These are phyloP conservation scores for Cygnus buccinator DNA, from an alignment of 2,113 vertebrate species.

Conservation along the genomic window DNA sequence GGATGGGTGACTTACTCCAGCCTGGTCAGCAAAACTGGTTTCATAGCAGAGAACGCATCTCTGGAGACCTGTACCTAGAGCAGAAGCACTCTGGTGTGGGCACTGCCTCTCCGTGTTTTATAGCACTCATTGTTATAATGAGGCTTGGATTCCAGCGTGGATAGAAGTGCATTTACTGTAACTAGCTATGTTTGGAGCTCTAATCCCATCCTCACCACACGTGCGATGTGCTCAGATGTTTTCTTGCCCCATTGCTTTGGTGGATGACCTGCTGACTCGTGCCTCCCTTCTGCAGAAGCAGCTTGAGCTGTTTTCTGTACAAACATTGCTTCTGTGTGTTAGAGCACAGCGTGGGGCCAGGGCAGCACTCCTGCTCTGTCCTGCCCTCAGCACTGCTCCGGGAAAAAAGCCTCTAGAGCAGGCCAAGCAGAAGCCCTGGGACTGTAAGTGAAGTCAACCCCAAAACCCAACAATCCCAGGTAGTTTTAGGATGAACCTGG, in stretches of 20 bases:
- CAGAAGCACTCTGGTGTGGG: background rate
- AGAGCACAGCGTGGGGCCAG: background rate
- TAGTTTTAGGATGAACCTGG: background rate
- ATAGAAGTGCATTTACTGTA: background rate
- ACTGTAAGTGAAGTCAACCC: background rate
- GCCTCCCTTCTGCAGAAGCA: background rate
- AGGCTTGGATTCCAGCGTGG: background rate
- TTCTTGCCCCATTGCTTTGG: background rate
- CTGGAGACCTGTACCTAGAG: background rate
- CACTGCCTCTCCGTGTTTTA: background rate
- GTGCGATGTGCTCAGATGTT: background rate
- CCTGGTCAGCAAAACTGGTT: slow-evolving; percentile 9
- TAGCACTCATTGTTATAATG: background rate
- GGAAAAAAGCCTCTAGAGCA: background rate
- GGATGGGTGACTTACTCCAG: background rate
- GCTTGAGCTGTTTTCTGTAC: background rate
- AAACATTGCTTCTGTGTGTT: background rate
- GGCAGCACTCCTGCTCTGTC: background rate
- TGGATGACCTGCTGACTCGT: background rate
- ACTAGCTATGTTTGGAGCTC: background rate
- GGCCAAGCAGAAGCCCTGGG: background rate
- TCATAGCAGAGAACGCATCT: background rate
- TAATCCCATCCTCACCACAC: background rate
- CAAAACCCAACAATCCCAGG: background rate
- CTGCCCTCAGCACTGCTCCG: background rate